A percentile compares a stretch with the other conserved stretches of the same genome.
Evolutionary conservation across 2,797 vertebrate genomes (phyloP).

Genomic region (Valencia hispanica): DNA sequence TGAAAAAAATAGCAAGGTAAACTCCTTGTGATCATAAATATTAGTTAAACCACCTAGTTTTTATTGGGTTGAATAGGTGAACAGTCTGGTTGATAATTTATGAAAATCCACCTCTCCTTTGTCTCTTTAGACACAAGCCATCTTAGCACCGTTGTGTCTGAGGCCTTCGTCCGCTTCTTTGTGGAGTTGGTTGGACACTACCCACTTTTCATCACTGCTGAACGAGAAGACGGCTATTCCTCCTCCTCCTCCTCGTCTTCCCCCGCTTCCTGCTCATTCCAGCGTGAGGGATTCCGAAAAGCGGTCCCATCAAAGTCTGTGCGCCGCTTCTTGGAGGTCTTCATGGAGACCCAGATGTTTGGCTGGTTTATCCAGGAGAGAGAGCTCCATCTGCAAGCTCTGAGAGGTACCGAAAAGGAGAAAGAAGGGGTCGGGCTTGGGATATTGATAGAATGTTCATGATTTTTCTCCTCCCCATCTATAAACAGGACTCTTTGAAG

Average conservation of each 20-base stretch:
- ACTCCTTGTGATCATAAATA: no score
- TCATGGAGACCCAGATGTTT: constrained; percentile 98
- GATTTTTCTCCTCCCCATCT: constrained; percentile 17
- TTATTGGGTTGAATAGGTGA: background rate
- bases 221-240: constrained; percentile 89
- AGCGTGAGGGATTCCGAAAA: constrained; percentile 91
- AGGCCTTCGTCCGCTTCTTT: constrained; percentile 96
- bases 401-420: constrained; percentile 80
- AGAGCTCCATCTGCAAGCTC: constrained; percentile 87
- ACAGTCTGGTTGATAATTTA: background rate
- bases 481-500: constrained; percentile 92
- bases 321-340: constrained; percentile 93
- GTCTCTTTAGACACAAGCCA: constrained; percentile 76
- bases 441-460: background rate
- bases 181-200: constrained; percentile 96
- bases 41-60: background rate
- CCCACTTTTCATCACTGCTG: constrained; percentile 85
- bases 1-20: background rate
- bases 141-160: constrained; percentile 90
- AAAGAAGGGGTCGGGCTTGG: background rate
- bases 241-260: constrained; percentile 76
- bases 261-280: constrained; percentile 77
- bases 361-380: constrained; percentile 94
- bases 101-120: background rate
- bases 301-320: constrained; percentile 91